Evolutionary conservation across 1,140 invertebrate genomes (phyloP).

Genomic region (Drosophila lacteicornis): DNA sequence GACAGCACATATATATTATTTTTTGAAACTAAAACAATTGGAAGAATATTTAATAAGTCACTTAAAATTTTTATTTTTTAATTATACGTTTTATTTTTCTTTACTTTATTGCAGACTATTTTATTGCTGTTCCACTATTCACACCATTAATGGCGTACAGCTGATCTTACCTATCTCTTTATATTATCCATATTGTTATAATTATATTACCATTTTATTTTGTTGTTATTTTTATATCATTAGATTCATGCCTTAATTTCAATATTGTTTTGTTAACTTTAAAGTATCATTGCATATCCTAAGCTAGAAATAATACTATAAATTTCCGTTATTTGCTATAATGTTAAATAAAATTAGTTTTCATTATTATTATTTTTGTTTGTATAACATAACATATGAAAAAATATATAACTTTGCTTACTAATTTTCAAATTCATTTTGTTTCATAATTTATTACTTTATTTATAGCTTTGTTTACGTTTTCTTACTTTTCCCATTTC

Average conservation of each 20-base stretch:
- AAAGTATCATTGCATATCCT: neutral
- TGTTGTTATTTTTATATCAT: neutral
- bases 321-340: neutral
- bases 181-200: too few relatives aligned
- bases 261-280: neutral
- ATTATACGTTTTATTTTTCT: neutral
- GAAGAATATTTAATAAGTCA: too few relatives aligned
- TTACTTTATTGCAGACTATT: too few relatives aligned
- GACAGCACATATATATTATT: constrained; percentile 3
- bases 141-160: too few relatives aligned
- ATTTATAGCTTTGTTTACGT: constrained; percentile 1
- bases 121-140: too few relatives aligned
- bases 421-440: neutral
- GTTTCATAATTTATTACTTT: neutral
- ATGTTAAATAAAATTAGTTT: neutral
- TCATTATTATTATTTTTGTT: neutral
- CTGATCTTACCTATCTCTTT: too few relatives aligned
- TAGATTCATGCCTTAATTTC: neutral
- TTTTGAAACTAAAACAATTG: neutral
- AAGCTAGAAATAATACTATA: neutral
- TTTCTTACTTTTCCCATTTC: neutral
- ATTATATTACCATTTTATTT: too few relatives aligned
- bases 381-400: neutral
- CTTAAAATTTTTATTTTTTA: too few relatives aligned
- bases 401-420: neutral